Conservation (phyloP, 2,888 invertebrate genomes). For the Tetranychus truncatus region DNA sequence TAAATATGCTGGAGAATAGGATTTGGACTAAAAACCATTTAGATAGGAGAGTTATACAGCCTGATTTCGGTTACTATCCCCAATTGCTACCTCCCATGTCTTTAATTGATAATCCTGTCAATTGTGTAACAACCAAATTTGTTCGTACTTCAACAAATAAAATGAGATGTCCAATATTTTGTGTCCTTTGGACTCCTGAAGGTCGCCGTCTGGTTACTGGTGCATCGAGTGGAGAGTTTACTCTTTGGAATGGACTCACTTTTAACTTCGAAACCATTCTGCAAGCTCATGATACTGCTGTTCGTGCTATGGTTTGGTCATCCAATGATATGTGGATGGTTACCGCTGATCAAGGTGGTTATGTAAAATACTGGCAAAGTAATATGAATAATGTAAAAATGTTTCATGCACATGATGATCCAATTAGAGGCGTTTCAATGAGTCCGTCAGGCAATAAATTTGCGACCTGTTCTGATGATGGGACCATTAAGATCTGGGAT, state of each 20-base stretch:
- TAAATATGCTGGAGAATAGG: conserved; percentile 67
- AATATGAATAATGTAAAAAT: conserved; percentile 99
- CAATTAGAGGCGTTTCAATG: conserved; percentile 96
- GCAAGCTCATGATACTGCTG: conserved; percentile 98
- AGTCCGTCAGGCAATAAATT: conserved; percentile 96
- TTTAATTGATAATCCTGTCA: conserved; percentile 82
- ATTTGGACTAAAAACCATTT: conserved; percentile 86
- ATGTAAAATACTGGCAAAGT: conserved; percentile 99
- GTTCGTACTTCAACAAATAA: conserved; percentile 99
- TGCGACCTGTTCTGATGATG: conserved; percentile 97
- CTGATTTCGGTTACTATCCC: conserved; percentile 84
- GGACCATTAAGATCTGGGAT: conserved; percentile 95
- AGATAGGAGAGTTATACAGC: conserved; percentile 71
- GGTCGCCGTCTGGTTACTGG: conserved; percentile 92
- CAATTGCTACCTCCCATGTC: conserved; percentile 74
- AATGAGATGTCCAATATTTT: conserved; percentile 97
- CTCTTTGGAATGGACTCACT: conserved; percentile 98
- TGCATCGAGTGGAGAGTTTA: conserved; percentile 97
- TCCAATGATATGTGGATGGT: conserved; percentile 99
- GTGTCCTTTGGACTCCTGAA: conserved; percentile 98
- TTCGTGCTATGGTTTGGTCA: conserved; percentile 98
- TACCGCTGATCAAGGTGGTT: conserved; percentile 93
- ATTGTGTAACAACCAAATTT: conserved; percentile 75
- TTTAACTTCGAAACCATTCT: conserved; percentile 99
- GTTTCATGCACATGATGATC: conserved; percentile 99